phyloP scores from a whole-genome alignment of 2,888 invertebrate genomes.

The Hedya salicella region DNA sequence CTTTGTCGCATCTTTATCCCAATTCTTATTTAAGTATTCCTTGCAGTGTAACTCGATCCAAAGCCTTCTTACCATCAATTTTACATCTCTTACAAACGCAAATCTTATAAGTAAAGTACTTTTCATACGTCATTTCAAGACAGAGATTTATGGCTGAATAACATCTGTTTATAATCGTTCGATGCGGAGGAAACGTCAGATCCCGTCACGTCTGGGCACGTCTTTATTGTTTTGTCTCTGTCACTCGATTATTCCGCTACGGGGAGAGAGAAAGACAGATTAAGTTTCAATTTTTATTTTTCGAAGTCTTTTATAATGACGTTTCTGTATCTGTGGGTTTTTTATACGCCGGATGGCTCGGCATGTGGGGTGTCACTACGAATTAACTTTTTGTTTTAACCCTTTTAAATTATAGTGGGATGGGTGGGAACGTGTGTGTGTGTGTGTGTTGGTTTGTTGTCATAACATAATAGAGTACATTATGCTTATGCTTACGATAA shows the following conservation, averaged over 20 bases:
- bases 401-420: constrained; percentile 77
- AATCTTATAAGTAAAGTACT: constrained; percentile 43
- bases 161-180: constrained; percentile 80
- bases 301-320: constrained; percentile 64
- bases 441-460: constrained; percentile 30
- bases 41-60: constrained; percentile 9
- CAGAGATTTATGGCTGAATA: constrained; percentile 74
- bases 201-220: constrained; percentile 67
- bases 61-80: constrained; percentile 35
- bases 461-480: constrained; percentile 4
- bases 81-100: constrained; percentile 30
- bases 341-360: constrained; percentile 57
- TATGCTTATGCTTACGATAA: neutral
- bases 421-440: constrained; percentile 65
- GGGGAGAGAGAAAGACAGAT: constrained; percentile 19
- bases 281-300: constrained; percentile 52
- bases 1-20: neutral
- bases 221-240: constrained; percentile 45
- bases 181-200: constrained; percentile 70
- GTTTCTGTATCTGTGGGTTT: constrained; percentile 48
- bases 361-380: constrained; percentile 69
- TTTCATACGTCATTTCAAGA: constrained; percentile 49
- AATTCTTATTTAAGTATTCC: constrained; percentile 9
- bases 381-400: constrained; percentile 74
- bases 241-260: constrained; percentile 12